These are phyloP conservation scores for Epizoanthus illoricatus DNA, from an alignment of 92 coral and sea anemone species.

Conservation along the genomic window DNA sequence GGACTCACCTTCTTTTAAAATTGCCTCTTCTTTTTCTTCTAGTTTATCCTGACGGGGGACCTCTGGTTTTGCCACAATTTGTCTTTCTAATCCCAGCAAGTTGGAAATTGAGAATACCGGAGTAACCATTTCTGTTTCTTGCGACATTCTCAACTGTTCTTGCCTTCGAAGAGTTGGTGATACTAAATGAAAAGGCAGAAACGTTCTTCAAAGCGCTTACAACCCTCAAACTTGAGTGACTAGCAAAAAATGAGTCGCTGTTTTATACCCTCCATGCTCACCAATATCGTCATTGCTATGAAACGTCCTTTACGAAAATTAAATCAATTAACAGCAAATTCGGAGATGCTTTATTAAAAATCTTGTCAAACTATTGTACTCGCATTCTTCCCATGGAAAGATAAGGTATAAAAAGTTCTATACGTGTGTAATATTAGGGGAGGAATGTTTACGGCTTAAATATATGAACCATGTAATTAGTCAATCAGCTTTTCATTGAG, in stretches of 20 bases:
- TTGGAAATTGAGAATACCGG: constrained; percentile 63
- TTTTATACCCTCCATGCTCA: constrained; percentile 39
- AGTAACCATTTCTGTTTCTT: constrained; percentile 26
- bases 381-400: constrained; percentile 26
- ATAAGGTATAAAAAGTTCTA: constrained; percentile 18
- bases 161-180: background rate
- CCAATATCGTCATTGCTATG: constrained; percentile 63
- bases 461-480: constrained; percentile 52
- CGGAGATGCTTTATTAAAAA: constrained; percentile 47
- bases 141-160: background rate
- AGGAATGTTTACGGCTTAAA: constrained; percentile 40
- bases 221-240: background rate
- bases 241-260: constrained; percentile 19
- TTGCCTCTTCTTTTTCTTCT: constrained; percentile 17
- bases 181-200: background rate
- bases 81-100: constrained; percentile 49
- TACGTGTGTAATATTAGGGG: constrained; percentile 48
- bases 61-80: constrained; percentile 30
- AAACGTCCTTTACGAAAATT: constrained; percentile 63
- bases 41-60: constrained; percentile 13
- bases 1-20: constrained; percentile 45
- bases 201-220: constrained; percentile 11
- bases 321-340: constrained; percentile 68
- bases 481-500: constrained; percentile 61
- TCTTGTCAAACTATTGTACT: constrained; percentile 46